Conservation (phyloP, 2,888 invertebrate species). For the Metallyticus violacea region DNA sequence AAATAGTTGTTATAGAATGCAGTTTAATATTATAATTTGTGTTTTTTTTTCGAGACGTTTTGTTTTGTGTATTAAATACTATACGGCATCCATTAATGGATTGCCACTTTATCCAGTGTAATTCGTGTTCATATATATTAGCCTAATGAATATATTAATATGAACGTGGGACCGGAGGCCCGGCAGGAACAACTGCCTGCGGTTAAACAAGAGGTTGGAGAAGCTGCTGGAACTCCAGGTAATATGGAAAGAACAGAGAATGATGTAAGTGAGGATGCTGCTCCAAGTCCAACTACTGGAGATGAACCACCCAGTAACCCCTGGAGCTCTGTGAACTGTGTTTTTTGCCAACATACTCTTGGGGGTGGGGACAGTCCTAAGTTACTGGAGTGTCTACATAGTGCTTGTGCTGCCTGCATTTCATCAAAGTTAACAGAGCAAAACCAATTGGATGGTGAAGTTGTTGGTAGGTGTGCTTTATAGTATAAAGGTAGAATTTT, state of each 20-base stretch:
- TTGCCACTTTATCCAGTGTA: no score
- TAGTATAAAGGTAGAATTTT: no score
- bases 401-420: slow-evolving; percentile 75
- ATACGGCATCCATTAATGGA: no score
- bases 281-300: slow-evolving; percentile 30
- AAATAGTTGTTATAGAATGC: no score
- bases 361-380: slow-evolving; percentile 65
- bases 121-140: not conserved
- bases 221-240: not conserved
- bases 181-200: not conserved
- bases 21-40: no score
- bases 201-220: slow-evolving; percentile 11
- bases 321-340: slow-evolving; percentile 43
- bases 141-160: not conserved
- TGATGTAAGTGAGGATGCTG: slow-evolving; percentile 26
- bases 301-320: slow-evolving; percentile 26
- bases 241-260: not conserved
- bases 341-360: slow-evolving; percentile 49
- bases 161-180: not conserved
- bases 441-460: slow-evolving; percentile 46
- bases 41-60: no score
- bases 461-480: slow-evolving; percentile 41
- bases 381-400: slow-evolving; percentile 84
- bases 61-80: no score
- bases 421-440: slow-evolving; percentile 60